Evolutionary conservation across 2,113 vertebrate genomes (phyloP).

Genomic region (Calonectris borealis): DNA sequence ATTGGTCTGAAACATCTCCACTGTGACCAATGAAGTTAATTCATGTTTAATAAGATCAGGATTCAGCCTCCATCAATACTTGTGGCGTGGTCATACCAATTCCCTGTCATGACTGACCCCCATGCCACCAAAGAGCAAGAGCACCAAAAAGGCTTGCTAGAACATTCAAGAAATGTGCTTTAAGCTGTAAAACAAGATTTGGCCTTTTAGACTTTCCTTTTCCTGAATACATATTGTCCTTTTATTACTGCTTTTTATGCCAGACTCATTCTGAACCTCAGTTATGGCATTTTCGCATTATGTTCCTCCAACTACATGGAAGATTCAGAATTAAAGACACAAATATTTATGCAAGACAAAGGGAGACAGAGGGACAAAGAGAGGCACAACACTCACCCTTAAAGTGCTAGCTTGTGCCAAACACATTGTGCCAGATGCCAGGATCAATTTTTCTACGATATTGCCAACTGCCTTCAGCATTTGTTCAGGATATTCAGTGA

Average conservation of each 20-base stretch:
- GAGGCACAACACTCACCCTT: background rate
- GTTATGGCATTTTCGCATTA: background rate
- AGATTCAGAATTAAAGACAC: background rate
- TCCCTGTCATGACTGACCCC: background rate
- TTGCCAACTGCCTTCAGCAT: background rate
- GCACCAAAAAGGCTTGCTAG: background rate
- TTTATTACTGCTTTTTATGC: background rate
- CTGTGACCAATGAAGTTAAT: background rate
- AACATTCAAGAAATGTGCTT: background rate
- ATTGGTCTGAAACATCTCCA: background rate
- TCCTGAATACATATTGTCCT: background rate
- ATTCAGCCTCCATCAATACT: fast-evolving
- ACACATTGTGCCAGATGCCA: background rate
- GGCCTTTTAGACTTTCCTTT: background rate
- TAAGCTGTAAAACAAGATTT: background rate
- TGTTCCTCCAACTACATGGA: background rate
- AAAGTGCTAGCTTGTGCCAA: background rate
- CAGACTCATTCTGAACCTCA: background rate
- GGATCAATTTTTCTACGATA: background rate
- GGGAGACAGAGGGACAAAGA: background rate
- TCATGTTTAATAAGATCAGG: background rate
- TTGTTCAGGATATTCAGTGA: background rate
- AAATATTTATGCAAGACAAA: background rate
- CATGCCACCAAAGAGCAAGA: background rate
- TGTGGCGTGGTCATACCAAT: background rate